These are phyloP conservation scores for Actias luna DNA, from an alignment of 2,888 invertebrate genomes.

Conservation along the genomic window DNA sequence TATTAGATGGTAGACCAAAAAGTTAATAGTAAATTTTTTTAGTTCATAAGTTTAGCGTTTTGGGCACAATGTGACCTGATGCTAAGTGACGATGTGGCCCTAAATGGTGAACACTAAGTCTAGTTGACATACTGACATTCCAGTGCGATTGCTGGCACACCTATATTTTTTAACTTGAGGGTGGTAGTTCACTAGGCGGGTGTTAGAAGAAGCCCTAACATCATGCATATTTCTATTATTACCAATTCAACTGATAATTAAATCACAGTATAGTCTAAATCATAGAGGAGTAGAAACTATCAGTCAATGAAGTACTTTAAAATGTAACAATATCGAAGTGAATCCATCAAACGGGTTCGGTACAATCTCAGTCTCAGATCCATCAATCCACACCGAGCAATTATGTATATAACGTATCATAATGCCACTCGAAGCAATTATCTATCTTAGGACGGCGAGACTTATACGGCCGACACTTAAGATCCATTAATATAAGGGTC, in stretches of 20 bases:
- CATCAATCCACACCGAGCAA: slow-evolving; percentile 21
- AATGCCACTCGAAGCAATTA: slow-evolving; percentile 38
- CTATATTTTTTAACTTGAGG: too few species aligned
- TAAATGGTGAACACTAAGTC: too few species aligned
- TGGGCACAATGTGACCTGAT: too few species aligned
- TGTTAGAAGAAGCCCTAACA: too few species aligned
- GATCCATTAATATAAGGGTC: slow-evolving; percentile 57
- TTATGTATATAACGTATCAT: slow-evolving; percentile 28
- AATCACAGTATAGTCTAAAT: background rate
- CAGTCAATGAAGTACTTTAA: background rate
- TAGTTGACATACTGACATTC: too few species aligned
- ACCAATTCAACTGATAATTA: background rate
- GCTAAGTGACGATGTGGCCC: too few species aligned
- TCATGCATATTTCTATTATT: too few species aligned
- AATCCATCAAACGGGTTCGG: background rate
- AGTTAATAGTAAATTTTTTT: too few species aligned
- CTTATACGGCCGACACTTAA: slow-evolving; percentile 31
- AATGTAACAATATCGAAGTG: background rate
- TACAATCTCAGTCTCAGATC: slow-evolving; percentile 4
- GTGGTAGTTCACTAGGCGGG: too few species aligned
- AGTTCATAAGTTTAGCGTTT: too few species aligned
- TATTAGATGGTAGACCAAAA: too few species aligned
- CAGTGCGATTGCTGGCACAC: too few species aligned
- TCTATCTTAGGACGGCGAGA: slow-evolving; percentile 25
- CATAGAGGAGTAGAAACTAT: background rate